Evolutionary conservation across 1,140 invertebrate species (phyloP).

Genomic region (Asobara japonica): DNA sequence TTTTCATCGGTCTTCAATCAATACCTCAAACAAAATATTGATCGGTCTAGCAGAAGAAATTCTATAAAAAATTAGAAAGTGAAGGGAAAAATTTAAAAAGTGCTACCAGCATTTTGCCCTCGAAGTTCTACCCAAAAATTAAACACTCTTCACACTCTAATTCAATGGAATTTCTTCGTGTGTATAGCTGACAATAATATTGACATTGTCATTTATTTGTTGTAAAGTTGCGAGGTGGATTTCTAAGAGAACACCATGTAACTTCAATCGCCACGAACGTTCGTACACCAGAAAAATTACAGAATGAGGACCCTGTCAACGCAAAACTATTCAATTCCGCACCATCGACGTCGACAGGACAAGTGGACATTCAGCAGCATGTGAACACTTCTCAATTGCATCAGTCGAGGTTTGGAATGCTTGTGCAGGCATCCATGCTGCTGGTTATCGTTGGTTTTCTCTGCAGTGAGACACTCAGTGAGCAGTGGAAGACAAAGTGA

Average conservation of each 20-base stretch:
- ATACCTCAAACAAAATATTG: too few relatives aligned
- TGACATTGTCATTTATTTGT: neutral
- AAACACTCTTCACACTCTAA: too few relatives aligned
- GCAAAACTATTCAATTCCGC: constrained; percentile 60
- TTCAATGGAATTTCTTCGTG: too few relatives aligned
- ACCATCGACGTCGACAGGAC: constrained; percentile 49
- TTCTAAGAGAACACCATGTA: constrained; percentile 70
- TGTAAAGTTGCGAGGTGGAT: constrained; percentile 73
- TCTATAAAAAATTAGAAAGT: too few relatives aligned
- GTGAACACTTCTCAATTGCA: constrained; percentile 90
- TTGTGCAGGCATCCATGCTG: constrained; percentile 87
- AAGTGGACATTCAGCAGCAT: constrained; percentile 61
- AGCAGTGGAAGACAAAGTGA: constrained; percentile 92
- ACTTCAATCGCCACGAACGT: constrained; percentile 68
- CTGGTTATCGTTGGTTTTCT: constrained; percentile 89
- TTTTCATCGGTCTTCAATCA: neutral
- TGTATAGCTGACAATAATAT: too few relatives aligned
- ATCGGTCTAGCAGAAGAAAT: too few relatives aligned
- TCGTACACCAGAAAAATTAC: constrained; percentile 46
- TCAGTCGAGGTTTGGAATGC: constrained; percentile 86
- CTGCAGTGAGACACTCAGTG: constrained; percentile 87
- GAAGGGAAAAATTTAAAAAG: too few relatives aligned
- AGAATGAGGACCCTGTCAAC: constrained; percentile 58
- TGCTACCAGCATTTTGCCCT: too few relatives aligned
- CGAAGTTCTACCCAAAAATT: too few relatives aligned